These are phyloP conservation scores for Thalassoma bifasciatum DNA, from an alignment of 2,113 vertebrate genomes.

Conservation along the genomic window DNA sequence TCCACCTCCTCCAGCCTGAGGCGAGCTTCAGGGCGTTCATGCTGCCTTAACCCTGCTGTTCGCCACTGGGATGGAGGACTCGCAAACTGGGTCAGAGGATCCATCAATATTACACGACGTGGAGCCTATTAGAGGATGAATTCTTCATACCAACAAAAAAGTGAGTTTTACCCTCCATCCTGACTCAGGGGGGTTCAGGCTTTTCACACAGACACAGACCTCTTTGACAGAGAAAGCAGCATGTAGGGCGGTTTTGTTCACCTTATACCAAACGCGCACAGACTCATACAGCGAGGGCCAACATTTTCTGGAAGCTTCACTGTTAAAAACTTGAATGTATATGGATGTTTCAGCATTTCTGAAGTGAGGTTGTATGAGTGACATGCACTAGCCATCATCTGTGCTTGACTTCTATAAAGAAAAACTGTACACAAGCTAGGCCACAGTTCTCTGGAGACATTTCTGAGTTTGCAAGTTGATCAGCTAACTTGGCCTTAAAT, in stretches of 20 bases:
- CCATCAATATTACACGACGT: constrained; percentile 68
- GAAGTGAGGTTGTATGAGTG: too few relatives aligned
- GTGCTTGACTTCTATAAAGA: too few relatives aligned
- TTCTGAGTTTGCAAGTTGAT: too few relatives aligned
- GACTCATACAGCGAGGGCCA: too few relatives aligned
- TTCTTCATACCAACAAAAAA: constrained; percentile 52
- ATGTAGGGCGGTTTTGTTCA: constrained; percentile 19
- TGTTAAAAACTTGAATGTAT: too few relatives aligned
- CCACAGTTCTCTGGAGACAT: too few relatives aligned
- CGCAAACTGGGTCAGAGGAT: constrained; percentile 65
- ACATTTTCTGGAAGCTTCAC: too few relatives aligned
- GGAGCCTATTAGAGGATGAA: constrained; percentile 62
- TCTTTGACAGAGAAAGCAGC: constrained; percentile 37
- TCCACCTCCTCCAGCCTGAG: constrained; percentile 41
- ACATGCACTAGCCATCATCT: too few relatives aligned
- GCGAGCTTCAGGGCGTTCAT: constrained; percentile 65
- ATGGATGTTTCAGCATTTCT: too few relatives aligned
- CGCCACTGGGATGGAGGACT: constrained; percentile 51
- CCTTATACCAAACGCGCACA: not conserved
- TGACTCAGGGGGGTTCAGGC: not conserved
- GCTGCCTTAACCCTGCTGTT: constrained; percentile 62
- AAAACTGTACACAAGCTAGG: too few relatives aligned
- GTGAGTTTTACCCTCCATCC: constrained; percentile 28
- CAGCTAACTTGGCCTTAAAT: too few relatives aligned
- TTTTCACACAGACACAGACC: constrained; percentile 6